These are phyloP conservation scores for Nasonia oneida DNA, from an alignment of 2,888 invertebrate genomes.

Conservation along the genomic window DNA sequence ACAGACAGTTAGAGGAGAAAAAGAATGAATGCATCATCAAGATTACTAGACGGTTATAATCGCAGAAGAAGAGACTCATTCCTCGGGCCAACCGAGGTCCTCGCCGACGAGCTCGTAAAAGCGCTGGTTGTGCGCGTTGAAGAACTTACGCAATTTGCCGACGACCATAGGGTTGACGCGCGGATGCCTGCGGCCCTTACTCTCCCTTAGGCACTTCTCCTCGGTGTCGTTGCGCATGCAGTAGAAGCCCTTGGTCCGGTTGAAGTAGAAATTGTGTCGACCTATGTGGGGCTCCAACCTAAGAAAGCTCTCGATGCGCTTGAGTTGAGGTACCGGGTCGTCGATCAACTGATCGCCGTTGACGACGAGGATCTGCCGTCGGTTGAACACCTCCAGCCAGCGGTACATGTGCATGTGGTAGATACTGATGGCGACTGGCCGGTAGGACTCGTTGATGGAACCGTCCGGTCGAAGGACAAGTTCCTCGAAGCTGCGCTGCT, in stretches of 20 bases:
- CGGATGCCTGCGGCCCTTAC: conserved; percentile 92
- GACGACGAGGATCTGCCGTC: conserved; percentile 95
- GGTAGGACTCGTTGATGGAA: conserved; percentile 90
- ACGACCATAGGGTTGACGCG: conserved; percentile 90
- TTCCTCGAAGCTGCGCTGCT: conserved; percentile 86
- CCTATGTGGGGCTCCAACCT: conserved; percentile 86
- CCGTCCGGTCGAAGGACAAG: conserved; percentile 90
- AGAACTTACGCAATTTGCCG: conserved; percentile 90
- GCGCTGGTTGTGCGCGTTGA: conserved; percentile 93
- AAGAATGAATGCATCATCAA: background rate
- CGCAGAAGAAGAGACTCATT: conserved; percentile 80
- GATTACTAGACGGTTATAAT: background rate
- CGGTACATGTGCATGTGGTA: conserved; percentile 94
- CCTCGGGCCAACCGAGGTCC: conserved; percentile 96
- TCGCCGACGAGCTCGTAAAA: conserved; percentile 96
- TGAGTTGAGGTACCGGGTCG: conserved; percentile 93
- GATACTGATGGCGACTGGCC: conserved; percentile 92
- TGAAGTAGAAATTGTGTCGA: conserved; percentile 96
- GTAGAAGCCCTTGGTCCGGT: conserved; percentile 97
- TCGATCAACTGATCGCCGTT: conserved; percentile 96
- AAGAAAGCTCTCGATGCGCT: conserved; percentile 92
- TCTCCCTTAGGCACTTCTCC: conserved; percentile 90
- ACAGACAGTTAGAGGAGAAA: background rate
- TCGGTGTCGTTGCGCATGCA: conserved; percentile 92
- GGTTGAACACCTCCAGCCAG: conserved; percentile 96